Evolutionary conservation across 2,113 vertebrate genomes (phyloP).

Genomic region (Morone chrysops): DNA sequence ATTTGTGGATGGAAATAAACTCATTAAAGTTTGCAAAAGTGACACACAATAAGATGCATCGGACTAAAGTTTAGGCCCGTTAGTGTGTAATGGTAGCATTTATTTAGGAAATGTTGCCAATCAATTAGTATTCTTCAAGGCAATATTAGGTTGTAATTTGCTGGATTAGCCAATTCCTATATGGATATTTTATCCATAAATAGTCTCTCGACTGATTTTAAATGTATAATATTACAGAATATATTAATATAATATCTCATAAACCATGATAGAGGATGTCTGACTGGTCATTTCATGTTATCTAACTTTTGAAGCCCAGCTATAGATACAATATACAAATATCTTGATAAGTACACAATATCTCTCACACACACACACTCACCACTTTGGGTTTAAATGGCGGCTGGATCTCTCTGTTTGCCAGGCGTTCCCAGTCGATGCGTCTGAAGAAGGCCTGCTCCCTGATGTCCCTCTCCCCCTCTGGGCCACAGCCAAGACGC

Average conservation of each 20-base stretch:
- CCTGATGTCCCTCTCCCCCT: constrained; percentile 93
- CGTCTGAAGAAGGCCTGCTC: constrained; percentile 98
- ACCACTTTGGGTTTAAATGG: constrained; percentile 99
- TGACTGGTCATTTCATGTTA: neutral
- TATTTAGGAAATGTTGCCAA: neutral
- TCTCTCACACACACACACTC: constrained; percentile 73
- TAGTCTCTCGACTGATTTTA: neutral
- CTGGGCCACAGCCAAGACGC: constrained; percentile 92
- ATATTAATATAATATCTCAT: neutral
- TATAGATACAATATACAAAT: neutral
- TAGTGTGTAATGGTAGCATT: neutral
- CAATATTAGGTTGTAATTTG: no score
- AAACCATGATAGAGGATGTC: neutral
- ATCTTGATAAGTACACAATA: neutral
- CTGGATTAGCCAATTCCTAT: no score
- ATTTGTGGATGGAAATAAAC: neutral
- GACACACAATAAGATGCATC: neutral
- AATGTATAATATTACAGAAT: neutral
- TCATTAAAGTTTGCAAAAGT: neutral
- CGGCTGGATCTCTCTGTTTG: constrained; percentile 94
- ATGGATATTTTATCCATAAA: neutral
- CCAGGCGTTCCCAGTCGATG: constrained; percentile 97
- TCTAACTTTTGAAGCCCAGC: neutral
- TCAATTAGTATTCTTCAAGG: no score
- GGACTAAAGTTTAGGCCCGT: neutral